A percentile compares a stretch with the other conserved stretches of the same genome.
phyloP scores from a whole-genome alignment of 2,113 vertebrate genomes.

The Syngnathus floridae region DNA sequence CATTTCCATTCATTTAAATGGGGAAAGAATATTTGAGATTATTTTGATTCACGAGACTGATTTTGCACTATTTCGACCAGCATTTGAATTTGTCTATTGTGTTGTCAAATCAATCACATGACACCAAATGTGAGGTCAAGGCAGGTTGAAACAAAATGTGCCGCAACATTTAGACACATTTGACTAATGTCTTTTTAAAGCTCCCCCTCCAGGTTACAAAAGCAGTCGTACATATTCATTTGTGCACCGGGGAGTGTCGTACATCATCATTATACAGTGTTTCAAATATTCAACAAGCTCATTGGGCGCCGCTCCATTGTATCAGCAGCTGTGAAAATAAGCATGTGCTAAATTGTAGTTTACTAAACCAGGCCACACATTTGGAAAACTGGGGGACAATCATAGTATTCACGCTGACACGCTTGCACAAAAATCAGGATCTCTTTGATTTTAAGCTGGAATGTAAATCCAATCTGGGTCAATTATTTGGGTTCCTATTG shows the following conservation, averaged over 20 bases:
- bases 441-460: no score
- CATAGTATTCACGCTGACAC: neutral
- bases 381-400: neutral
- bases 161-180: neutral
- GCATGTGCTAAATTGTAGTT: neutral
- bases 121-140: constrained; percentile 13
- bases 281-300: constrained; percentile 5
- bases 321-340: neutral
- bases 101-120: neutral
- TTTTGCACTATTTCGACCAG: neutral
- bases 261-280: neutral
- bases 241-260: neutral
- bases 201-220: neutral
- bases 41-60: neutral
- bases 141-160: neutral
- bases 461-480: neutral
- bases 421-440: neutral
- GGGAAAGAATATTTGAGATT: neutral
- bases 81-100: neutral
- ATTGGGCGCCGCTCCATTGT: neutral
- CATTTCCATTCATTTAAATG: neutral
- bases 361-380: neutral
- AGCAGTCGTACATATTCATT: constrained; percentile 4
- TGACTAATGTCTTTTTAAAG: neutral
- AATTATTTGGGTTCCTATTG: neutral